Evolutionary conservation across 2,888 invertebrate species (phyloP).

Genomic region (Archaeoteleia sp.): DNA sequence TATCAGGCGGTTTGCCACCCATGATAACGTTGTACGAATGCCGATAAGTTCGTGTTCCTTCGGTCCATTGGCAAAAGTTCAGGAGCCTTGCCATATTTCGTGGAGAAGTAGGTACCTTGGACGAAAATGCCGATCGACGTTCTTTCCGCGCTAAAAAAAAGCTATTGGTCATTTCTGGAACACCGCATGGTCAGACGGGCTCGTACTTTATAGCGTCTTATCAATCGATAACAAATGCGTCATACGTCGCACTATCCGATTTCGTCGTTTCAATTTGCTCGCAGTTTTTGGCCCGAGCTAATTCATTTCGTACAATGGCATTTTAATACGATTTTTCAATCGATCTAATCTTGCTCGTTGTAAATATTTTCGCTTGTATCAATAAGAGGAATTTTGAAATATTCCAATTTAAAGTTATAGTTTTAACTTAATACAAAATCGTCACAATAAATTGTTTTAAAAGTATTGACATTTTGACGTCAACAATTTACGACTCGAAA

Average conservation of each 20-base stretch:
- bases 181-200: constrained; percentile 6
- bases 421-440: too few species aligned
- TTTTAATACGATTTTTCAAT: too few species aligned
- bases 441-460: too few species aligned
- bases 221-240: constrained; percentile 31
- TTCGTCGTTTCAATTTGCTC: not conserved
- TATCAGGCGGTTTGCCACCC: constrained; percentile 14
- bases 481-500: too few species aligned
- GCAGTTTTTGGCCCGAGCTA: too few species aligned
- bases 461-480: too few species aligned
- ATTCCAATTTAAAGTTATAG: too few species aligned
- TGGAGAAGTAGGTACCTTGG: not conserved
- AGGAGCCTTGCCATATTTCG: constrained; percentile 14
- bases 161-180: constrained; percentile 18
- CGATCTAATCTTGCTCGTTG: too few species aligned
- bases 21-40: constrained; percentile 17
- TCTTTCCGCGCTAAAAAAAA: constrained; percentile 12
- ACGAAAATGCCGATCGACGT: constrained; percentile 14
- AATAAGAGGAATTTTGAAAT: too few species aligned
- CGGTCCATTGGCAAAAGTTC: constrained; percentile 16
- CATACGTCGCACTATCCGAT: constrained; percentile 21
- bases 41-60: constrained; percentile 14
- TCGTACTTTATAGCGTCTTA: constrained; percentile 21
- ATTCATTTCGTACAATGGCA: too few species aligned
- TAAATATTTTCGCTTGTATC: too few species aligned